Percentiles rank a stretch among this genome's conserved stretches.
phyloP scores from a whole-genome alignment of 2,888 invertebrate species.

The Trypoxylon attenuatum region DNA sequence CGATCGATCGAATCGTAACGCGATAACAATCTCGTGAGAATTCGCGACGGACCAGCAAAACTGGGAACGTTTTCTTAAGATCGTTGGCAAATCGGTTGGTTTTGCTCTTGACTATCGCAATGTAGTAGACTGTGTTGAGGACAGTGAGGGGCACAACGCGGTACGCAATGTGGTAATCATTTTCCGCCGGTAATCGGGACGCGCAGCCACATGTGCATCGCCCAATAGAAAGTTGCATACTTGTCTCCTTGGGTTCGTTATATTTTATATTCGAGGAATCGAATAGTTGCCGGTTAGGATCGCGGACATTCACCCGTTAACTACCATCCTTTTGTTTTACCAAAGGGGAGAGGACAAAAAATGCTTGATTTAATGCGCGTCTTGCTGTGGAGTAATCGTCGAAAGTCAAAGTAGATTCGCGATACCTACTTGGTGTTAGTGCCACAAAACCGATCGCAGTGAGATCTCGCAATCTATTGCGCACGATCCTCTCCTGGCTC shows the following conservation, averaged over 20 bases:
- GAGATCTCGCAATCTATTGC: not conserved
- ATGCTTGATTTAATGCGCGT: not conserved
- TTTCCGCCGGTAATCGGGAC: constrained; percentile 53
- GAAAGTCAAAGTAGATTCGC: not conserved
- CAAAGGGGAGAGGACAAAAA: constrained; percentile 11
- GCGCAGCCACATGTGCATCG: constrained; percentile 39
- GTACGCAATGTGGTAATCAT: constrained; percentile 46
- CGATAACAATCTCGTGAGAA: too few species aligned
- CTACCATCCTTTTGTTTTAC: not conserved
- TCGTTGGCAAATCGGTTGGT: constrained; percentile 20
- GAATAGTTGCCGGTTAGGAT: constrained; percentile 9
- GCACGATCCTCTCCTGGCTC: not conserved
- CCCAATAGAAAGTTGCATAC: constrained; percentile 50
- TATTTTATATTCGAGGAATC: constrained; percentile 38
- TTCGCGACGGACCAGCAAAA: too few species aligned
- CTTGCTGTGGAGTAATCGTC: not conserved
- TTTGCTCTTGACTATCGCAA: constrained; percentile 48
- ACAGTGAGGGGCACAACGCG: constrained; percentile 27
- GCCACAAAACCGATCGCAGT: not conserved
- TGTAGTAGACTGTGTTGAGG: too few species aligned
- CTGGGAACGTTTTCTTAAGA: too few species aligned
- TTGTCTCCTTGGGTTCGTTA: constrained; percentile 24
- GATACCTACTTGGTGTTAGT: not conserved
- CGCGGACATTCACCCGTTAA: not conserved
- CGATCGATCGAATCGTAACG: too few species aligned